These are phyloP conservation scores for Vanessa tameamea DNA, from an alignment of 1,140 invertebrate genomes.

Conservation along the genomic window DNA sequence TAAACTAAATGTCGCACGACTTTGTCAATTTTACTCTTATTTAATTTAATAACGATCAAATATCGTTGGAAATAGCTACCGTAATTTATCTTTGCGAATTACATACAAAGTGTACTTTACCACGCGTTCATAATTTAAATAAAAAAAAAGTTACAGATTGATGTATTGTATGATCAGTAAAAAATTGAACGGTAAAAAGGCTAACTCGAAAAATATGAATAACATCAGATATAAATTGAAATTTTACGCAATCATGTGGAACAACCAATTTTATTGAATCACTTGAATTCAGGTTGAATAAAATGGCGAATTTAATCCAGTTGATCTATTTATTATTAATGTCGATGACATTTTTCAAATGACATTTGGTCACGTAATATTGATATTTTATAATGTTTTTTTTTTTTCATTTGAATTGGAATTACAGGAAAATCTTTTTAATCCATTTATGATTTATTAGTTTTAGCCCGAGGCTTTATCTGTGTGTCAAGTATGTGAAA, in stretches of 20 bases:
- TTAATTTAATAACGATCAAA: too few species aligned
- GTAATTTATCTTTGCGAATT: too few species aligned
- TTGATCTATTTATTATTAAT: background rate
- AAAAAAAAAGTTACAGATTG: background rate
- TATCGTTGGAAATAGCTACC: too few species aligned
- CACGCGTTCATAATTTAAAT: background rate
- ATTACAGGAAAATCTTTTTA: too few species aligned
- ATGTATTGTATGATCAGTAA: background rate
- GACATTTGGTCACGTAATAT: background rate
- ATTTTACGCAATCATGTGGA: conserved; percentile 1
- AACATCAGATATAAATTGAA: conserved; percentile 6
- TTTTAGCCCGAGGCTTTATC: too few species aligned
- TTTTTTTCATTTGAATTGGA: background rate
- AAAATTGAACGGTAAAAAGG: background rate
- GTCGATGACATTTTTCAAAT: background rate
- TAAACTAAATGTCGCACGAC: too few species aligned
- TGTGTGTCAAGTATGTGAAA: too few species aligned
- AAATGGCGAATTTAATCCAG: background rate
- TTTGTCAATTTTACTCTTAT: too few species aligned
- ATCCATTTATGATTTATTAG: too few species aligned
- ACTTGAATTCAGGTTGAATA: background rate
- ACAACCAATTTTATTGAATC: conserved; percentile 8
- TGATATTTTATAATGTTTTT: background rate
- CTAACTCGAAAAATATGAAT: conserved; percentile 6
- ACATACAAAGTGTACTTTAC: too few species aligned